Evolutionary conservation across 2,888 invertebrate genomes (phyloP), one percentile per base, ranked within the genome.

Genomic region (Andricus curvator): DNA sequence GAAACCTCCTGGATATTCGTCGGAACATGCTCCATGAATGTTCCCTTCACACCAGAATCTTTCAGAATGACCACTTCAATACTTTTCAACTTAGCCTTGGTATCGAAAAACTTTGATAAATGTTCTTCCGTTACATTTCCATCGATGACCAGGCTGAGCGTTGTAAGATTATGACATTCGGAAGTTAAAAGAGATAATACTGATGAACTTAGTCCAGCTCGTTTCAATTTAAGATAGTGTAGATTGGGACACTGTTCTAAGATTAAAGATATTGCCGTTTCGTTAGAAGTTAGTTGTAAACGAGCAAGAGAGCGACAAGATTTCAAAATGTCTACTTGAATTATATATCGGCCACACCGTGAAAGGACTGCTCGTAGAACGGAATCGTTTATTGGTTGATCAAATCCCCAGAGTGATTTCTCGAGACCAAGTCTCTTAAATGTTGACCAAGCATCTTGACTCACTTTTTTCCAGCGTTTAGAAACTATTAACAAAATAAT

Each of bases 361-460:
- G 17, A n/a, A 51, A 51, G 51, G 9, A 51, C 51, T 20, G 51
- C 51, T n/a, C n/a, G 51, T n/a, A 51, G 51, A 20, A n/a, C 4
- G 51, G n/a, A 51, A 20, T 51, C n/a, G n/a, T 51, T 20, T 51
- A 51, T 51, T 6, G n/a, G 51, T 51, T 51, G 51, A 51, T 51
- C 15, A n/a, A 51, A 51, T 51, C 51, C 51, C 51, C 51, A 51
- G 51, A 51, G 51, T 51, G 51, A n/a, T 8, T 51, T 20, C n/a
- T 51, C 51, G 8, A 56, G 56, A n/a, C 56, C 56, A 56, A 56
- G 56, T n/a, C n/a, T 20, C n/a, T 9, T 56, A n/a, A 56, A 56
- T 56, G 56, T 56, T 56, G 56, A 56, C 56, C 56, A 56, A n/a
- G 56, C 56, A n/a, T 56, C 56, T n/a, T 17, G 56, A 56, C n/a